Evolutionary conservation across 2,888 invertebrate genomes (phyloP).

Genomic region (Plebejus argus): DNA sequence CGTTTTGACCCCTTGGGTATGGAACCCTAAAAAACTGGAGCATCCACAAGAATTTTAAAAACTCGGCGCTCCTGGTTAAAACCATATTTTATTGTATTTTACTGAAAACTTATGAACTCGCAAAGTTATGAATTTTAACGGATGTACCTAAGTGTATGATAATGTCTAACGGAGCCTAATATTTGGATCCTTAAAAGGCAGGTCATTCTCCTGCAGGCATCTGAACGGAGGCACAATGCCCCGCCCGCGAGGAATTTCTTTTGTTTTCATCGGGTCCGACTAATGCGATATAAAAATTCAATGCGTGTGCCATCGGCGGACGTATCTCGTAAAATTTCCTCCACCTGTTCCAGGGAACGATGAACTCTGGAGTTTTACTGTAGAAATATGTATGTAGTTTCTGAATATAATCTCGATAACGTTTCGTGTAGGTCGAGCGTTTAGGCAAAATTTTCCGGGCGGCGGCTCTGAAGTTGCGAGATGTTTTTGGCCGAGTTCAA

Average conservation of each 20-base stretch:
- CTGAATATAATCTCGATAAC: constrained; percentile 31
- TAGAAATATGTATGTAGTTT: constrained; percentile 34
- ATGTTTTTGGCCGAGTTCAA: constrained; percentile 25
- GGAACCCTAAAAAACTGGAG: too few species aligned
- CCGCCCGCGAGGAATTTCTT: constrained; percentile 62
- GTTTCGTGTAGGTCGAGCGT: constrained; percentile 1
- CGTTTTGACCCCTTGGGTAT: too few species aligned
- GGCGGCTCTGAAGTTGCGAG: constrained; percentile 31
- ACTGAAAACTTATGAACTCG: background rate
- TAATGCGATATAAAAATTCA: constrained; percentile 75
- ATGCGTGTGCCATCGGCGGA: constrained; percentile 59
- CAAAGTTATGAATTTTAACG: background rate
- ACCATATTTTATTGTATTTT: background rate
- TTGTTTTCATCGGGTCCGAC: constrained; percentile 65
- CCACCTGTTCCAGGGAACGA: constrained; percentile 59
- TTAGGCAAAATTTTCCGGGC: constrained; percentile 36
- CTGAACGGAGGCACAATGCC: constrained; percentile 65
- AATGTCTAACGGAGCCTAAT: constrained; percentile 47
- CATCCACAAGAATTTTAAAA: too few species aligned
- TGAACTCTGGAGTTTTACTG: constrained; percentile 55
- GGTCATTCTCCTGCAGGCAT: constrained; percentile 67
- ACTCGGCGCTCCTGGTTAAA: too few species aligned
- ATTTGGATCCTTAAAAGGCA: constrained; percentile 65
- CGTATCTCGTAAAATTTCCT: constrained; percentile 72
- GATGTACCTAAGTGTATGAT: background rate